phyloP scores from a whole-genome alignment of 2,113 vertebrate species.

The Oncorhynchus nerka region DNA sequence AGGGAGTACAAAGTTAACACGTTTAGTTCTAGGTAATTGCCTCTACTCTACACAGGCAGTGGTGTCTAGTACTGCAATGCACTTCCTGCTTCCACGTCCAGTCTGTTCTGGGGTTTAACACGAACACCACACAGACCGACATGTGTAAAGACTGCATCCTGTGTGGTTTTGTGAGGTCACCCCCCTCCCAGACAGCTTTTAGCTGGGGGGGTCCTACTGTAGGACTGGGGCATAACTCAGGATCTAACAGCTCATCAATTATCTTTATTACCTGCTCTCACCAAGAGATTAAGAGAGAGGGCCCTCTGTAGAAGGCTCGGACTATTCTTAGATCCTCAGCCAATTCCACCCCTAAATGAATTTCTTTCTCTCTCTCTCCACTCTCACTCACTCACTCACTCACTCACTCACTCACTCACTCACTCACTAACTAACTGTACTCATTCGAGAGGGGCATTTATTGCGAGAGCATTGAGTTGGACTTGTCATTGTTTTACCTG shows the following conservation, averaged over 20 bases:
- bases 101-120: background rate
- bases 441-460: no score
- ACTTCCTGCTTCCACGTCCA: background rate
- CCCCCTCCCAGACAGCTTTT: background rate
- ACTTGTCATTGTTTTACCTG: background rate
- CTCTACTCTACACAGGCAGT: no score
- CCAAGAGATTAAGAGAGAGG: constrained; percentile 6
- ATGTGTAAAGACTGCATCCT: background rate
- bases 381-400: background rate
- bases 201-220: background rate
- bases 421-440: constrained; percentile 17
- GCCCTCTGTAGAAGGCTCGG: constrained; percentile 39
- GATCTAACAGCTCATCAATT: constrained; percentile 62
- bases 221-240: constrained; percentile 20
- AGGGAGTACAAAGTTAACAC: no score
- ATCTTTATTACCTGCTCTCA: constrained; percentile 67
- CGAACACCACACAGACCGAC: background rate
- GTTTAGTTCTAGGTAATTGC: no score
- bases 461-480: no score
- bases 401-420: constrained; percentile 18
- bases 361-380: constrained; percentile 41
- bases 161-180: background rate
- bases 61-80: background rate
- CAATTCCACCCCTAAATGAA: constrained; percentile 56
- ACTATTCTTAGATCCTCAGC: constrained; percentile 57